Percentiles rank a stretch among this genome's conserved stretches.
phyloP scores from a whole-genome alignment of 2,888 invertebrate species.

The Xestia rhomboidea region DNA sequence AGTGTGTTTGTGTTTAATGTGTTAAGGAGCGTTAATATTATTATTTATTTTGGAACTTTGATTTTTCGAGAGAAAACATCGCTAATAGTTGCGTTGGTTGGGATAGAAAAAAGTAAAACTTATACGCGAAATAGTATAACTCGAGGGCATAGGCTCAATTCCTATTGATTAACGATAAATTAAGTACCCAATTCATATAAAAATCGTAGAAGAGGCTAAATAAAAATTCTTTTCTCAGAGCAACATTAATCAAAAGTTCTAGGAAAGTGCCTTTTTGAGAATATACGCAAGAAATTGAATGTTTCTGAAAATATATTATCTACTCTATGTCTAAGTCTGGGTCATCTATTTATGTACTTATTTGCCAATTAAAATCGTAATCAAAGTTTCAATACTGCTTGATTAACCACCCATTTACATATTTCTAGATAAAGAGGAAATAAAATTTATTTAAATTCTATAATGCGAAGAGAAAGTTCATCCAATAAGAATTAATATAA shows the following conservation, averaged over 20 bases:
- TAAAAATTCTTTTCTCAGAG: conserved; percentile 10
- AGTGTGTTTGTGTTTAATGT: conserved; percentile 4
- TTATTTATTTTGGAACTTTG: neutral
- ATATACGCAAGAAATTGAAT: neutral
- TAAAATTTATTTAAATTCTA: neutral
- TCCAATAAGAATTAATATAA: neutral
- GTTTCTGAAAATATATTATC: neutral
- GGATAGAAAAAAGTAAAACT: neutral
- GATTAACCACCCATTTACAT: neutral
- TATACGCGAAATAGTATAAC: neutral
- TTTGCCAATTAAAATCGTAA: neutral
- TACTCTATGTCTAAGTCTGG: neutral
- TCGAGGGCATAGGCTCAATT: neutral
- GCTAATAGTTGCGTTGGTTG: neutral
- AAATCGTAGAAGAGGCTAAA: conserved; percentile 6
- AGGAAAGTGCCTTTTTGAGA: neutral
- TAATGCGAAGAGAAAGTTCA: conserved; percentile 8
- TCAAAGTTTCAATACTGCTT: neutral
- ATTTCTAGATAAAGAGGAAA: neutral
- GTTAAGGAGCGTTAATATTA: neutral
- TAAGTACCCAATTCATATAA: conserved; percentile 1
- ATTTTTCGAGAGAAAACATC: neutral
- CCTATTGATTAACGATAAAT: neutral
- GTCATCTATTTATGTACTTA: no score
- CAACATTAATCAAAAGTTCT: conserved; percentile 5